phyloP scores from a whole-genome alignment of 1,140 invertebrate species.

The Dreissena rostriformis region DNA sequence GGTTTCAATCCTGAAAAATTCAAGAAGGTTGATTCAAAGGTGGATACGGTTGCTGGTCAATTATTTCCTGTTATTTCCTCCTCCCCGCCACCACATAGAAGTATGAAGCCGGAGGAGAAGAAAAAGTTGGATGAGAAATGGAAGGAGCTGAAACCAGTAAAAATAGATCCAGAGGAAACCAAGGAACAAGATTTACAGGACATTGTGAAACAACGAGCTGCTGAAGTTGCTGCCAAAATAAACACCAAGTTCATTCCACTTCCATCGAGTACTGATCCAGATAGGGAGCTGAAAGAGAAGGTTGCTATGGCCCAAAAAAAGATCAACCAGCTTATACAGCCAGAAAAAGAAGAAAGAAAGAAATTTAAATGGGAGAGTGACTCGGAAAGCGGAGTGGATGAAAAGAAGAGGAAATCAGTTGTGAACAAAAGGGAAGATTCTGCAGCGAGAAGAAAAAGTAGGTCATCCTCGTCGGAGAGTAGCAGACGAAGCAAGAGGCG shows the following conservation, averaged over 20 bases:
- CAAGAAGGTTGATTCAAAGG: no score
- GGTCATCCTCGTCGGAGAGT: not conserved
- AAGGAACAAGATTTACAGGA: not conserved
- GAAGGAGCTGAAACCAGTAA: conserved; percentile 29
- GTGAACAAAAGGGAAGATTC: no score
- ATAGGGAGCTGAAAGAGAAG: no score
- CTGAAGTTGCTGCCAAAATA: conserved; percentile 17
- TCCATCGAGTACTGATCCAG: no score
- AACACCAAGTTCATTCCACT: no score
- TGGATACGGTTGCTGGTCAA: no score
- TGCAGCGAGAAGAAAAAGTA: not conserved
- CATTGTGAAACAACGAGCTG: conserved; percentile 6
- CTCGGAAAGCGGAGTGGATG: not conserved
- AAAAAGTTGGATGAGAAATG: conserved; percentile 30
- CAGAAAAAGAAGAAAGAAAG: not conserved
- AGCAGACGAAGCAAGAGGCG: no score
- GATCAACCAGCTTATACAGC: not conserved
- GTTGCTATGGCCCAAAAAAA: not conserved
- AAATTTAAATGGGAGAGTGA: not conserved
- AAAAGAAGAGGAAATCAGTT: not conserved
- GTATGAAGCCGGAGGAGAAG: conserved; percentile 47
- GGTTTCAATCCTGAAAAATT: not conserved
- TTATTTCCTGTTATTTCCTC: not conserved
- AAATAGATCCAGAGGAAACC: not conserved
- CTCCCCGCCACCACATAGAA: conserved; percentile 43